phyloP scores from a whole-genome alignment of 23 tunicate species.

The Ascidia mentula region DNA sequence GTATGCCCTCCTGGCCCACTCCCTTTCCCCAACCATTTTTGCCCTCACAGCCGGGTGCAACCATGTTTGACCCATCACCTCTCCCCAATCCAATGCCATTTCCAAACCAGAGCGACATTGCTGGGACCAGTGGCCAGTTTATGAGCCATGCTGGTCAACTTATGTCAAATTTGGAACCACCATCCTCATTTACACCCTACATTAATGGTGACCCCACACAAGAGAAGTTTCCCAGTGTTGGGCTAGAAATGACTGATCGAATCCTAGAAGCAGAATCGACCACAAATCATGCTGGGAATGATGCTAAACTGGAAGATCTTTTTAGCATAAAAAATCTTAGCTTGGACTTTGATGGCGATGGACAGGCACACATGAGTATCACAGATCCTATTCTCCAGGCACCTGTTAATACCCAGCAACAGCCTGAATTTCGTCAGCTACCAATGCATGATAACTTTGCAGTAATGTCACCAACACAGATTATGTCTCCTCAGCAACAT shows the following conservation, averaged over 20 bases:
- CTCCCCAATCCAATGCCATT: neutral
- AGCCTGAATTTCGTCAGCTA: neutral
- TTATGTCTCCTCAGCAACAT: conserved; percentile 8
- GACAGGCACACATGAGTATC: conserved; percentile 1
- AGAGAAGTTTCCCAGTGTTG: conserved; percentile 31
- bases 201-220: neutral
- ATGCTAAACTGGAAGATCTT: conserved; percentile 10
- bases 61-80: neutral
- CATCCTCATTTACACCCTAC: neutral
- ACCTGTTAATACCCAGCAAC: neutral
- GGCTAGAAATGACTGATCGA: conserved; percentile 8
- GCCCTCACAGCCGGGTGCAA: neutral
- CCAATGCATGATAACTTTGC: neutral
- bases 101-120: neutral
- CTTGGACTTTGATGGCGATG: neutral
- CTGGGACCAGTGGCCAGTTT: neutral
- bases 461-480: neutral
- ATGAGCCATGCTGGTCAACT: neutral
- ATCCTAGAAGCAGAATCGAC: conserved; percentile 23
- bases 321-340: conserved; percentile 13
- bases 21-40: neutral
- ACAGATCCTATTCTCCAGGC: neutral
- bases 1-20: neutral
- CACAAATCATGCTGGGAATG: neutral
- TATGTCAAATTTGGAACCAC: neutral